These are phyloP conservation scores for Alauda arvensis DNA, from an alignment of 2,797 vertebrate species.

Conservation along the genomic window DNA sequence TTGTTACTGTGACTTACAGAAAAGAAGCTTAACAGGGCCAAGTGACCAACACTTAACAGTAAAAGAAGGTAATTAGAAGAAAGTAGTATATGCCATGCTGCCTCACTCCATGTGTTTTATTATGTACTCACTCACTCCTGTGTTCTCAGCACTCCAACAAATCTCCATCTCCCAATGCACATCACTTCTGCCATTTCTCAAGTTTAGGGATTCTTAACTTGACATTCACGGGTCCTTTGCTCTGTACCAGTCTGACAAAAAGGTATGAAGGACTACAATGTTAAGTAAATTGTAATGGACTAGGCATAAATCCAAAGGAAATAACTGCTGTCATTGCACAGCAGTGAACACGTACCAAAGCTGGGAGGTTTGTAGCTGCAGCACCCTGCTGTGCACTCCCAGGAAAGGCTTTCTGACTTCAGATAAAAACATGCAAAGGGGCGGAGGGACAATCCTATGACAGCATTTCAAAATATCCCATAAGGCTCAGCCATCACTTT, in stretches of 20 bases:
- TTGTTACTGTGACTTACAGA: background rate
- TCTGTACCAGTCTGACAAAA: background rate
- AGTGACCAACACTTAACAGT: background rate
- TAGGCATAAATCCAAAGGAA: background rate
- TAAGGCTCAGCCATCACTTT: background rate
- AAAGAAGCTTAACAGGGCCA: background rate
- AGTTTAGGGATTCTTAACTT: background rate
- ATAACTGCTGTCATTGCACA: background rate
- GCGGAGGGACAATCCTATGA: fast-evolving
- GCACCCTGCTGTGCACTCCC: background rate
- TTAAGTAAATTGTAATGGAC: background rate
- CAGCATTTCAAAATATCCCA: background rate
- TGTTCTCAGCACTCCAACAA: background rate
- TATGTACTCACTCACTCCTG: background rate
- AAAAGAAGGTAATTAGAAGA: background rate
- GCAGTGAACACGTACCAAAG: background rate
- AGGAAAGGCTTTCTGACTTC: background rate
- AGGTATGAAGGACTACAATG: background rate
- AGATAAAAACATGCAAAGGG: background rate
- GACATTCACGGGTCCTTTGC: background rate
- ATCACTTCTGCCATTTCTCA: background rate
- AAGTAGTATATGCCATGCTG: background rate
- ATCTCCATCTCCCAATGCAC: background rate
- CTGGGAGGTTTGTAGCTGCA: background rate
- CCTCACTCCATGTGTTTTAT: background rate